Evolutionary conservation across 2,113 vertebrate species (phyloP), one percentile per base, ranked within the genome.

Genomic region (Rhabdomys dilectus): DNA sequence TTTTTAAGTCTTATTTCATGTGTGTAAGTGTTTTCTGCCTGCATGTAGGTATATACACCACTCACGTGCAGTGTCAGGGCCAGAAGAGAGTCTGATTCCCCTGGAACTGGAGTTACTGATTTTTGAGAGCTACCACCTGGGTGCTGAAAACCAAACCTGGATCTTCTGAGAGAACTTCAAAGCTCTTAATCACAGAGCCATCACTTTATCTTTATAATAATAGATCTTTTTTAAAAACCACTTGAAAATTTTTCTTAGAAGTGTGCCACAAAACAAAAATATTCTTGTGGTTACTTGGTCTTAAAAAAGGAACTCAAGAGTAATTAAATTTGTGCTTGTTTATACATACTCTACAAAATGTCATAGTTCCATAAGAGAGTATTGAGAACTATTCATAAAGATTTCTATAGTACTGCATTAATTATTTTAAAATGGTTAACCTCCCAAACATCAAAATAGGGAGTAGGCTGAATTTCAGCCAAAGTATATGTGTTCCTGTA

Each of bases 291-390:
- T 96, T 91, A n/a, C 84, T 60, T 81, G 82, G 48, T 34, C 78
- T 93, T 96, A 91, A 36, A 78, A 95, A 97, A 90, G 39, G 39
- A 76, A 75, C 90, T 96, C 68, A 96, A 92, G 42, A 31, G 0
- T 73, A 95, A 75, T 96, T 91, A 87, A 89, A 88, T 48, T 72
- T 92, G 45, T 84, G n/a, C 26, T 95, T 60, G 68, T 48, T 88
- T 94, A 26, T 13, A 53, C 22, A 72, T 88, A 77, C 29, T 75
- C 4, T 92, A 87, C 12, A 91, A 91, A 95, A 81, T 31, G 22
- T 93, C 85, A 60, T 85, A 2, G 36, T 93, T 93, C 84, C 31
- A 48, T 58, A 51, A 72, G 58, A 93, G 90, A 78, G 64, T 64
- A 78, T 26, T 82, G 45, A 88, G 16, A 89, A 29, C 7, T 93